Evolutionary conservation across 2,888 invertebrate species (phyloP).

Genomic region (Coleophora deauratella): DNA sequence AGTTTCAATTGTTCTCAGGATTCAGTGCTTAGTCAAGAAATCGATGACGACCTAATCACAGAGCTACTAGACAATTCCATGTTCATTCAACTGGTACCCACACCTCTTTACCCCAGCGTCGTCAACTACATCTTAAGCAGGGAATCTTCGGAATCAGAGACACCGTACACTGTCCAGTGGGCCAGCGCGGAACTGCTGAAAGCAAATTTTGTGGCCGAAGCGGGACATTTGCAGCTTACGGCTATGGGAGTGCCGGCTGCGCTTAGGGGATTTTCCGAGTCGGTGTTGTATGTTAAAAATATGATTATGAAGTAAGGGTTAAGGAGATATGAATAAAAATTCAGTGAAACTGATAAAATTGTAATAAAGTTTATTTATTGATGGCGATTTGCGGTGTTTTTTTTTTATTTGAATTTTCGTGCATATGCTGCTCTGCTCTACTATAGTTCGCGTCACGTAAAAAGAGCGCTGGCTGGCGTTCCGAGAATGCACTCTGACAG

Average conservation of each 20-base stretch:
- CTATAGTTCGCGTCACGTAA: no score
- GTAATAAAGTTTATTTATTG: background rate
- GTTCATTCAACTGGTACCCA: conserved; percentile 48
- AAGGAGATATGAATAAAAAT: no score
- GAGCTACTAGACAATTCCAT: conserved; percentile 49
- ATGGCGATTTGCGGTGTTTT: background rate
- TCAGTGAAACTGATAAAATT: no score
- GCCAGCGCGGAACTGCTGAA: conserved; percentile 38
- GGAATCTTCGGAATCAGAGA: conserved; percentile 23
- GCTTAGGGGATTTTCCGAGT: conserved; percentile 50
- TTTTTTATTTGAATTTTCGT: background rate
- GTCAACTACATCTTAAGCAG: conserved; percentile 39
- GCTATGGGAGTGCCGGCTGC: conserved; percentile 40
- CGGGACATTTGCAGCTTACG: conserved; percentile 49
- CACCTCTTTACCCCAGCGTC: conserved; percentile 41
- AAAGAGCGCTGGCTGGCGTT: no score
- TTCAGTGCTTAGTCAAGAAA: conserved; percentile 28
- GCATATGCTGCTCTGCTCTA: no score
- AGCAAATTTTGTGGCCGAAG: conserved; percentile 48
- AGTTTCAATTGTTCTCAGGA: no score
- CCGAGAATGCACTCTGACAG: no score
- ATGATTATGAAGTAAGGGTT: conserved; percentile 21
- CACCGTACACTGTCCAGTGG: conserved; percentile 39
- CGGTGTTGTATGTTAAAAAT: conserved; percentile 42
- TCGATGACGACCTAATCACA: conserved; percentile 50